Conservation (phyloP, 2,888 invertebrate genomes). For the Thera obeliscata region DNA sequence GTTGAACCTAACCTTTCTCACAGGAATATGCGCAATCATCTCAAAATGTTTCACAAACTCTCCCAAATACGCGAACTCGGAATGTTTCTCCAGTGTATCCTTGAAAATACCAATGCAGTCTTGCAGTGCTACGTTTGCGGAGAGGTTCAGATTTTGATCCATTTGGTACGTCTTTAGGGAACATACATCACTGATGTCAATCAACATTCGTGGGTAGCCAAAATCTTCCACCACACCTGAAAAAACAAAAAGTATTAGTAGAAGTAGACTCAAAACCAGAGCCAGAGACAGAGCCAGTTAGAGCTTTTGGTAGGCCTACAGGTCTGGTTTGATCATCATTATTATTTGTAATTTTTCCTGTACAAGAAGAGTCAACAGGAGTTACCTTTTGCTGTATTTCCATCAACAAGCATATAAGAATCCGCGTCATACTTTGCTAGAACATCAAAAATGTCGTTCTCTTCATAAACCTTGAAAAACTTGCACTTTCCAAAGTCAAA, state of each 20-base stretch:
- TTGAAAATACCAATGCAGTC: constrained; percentile 80
- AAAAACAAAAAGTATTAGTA: constrained; percentile 26
- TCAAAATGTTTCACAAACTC: constrained; percentile 85
- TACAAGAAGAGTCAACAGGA: neutral
- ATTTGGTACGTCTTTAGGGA: constrained; percentile 59
- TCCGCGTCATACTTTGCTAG: constrained; percentile 69
- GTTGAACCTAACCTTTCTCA: constrained; percentile 82
- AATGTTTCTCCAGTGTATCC: constrained; percentile 58
- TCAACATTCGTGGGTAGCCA: constrained; percentile 60
- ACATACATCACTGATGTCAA: constrained; percentile 68
- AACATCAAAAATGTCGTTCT: constrained; percentile 76
- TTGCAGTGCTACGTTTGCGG: constrained; percentile 84
- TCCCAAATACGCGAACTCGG: constrained; percentile 80
- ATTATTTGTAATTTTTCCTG: no score
- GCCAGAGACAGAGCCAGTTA: no score
- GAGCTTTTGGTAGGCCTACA: no score
- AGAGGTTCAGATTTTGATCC: constrained; percentile 78
- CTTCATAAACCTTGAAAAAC: constrained; percentile 77
- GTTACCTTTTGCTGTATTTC: constrained; percentile 89
- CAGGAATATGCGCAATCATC: constrained; percentile 85
- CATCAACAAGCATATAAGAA: constrained; percentile 86
- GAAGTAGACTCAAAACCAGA: no score
- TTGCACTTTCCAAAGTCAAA: constrained; percentile 74
- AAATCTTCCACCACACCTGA: constrained; percentile 65
- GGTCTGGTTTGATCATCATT: neutral